These are phyloP conservation scores for Plecturocebus donacophilus DNA, from an alignment of 2,113 vertebrate genomes.

Conservation along the genomic window DNA sequence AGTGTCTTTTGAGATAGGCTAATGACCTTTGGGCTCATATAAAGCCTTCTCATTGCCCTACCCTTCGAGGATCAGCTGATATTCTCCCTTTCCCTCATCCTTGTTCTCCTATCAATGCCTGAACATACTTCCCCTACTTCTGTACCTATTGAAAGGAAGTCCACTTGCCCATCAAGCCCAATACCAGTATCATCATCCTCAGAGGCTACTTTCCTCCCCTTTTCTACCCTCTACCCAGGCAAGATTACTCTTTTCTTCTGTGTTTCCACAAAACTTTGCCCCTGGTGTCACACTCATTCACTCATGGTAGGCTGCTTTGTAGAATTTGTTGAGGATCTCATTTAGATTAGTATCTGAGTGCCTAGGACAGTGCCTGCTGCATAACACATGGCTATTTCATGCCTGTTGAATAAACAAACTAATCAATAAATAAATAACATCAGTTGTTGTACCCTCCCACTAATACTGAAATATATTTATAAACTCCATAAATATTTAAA, in stretches of 20 bases:
- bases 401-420: neutral
- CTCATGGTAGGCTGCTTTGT: neutral
- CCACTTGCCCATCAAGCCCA: neutral
- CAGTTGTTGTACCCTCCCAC: slow-evolving; percentile 22
- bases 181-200: too few relatives aligned
- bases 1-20: neutral
- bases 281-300: neutral
- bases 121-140: neutral
- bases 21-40: neutral
- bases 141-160: neutral
- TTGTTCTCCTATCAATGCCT: neutral
- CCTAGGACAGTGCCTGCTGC: neutral
- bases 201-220: neutral
- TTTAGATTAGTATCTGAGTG: neutral
- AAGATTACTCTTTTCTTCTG: too few relatives aligned
- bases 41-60: neutral
- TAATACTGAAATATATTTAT: slow-evolving; percentile 53
- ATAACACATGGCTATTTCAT: neutral
- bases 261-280: neutral
- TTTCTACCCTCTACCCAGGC: too few relatives aligned
- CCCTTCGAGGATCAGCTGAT: neutral
- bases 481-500: slow-evolving; percentile 68
- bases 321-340: neutral
- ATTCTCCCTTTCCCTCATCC: neutral
- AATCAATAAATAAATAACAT: neutral